Evolutionary conservation across 2,888 invertebrate genomes (phyloP).

Genomic region (Unio pictorum): DNA sequence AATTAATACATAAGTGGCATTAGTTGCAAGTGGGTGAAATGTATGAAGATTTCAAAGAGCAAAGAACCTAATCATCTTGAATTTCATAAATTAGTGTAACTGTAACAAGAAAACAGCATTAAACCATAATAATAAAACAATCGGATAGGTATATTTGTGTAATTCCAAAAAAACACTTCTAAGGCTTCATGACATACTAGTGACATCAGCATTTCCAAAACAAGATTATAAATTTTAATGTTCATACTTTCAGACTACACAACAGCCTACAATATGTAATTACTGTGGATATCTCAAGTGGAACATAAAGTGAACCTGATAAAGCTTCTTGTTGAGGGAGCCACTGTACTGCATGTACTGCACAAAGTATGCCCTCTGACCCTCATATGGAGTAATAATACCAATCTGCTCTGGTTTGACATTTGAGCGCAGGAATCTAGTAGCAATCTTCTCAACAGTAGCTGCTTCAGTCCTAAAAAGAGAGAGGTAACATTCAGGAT

Average conservation of each 20-base stretch:
- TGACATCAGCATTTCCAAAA: too few relatives aligned
- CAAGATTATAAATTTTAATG: too few relatives aligned
- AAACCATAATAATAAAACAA: not conserved
- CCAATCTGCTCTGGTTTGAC: conserved; percentile 99
- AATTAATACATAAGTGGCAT: not conserved
- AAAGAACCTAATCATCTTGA: too few relatives aligned
- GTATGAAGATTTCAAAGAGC: too few relatives aligned
- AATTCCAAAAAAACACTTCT: too few relatives aligned
- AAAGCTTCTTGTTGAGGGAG: conserved; percentile 94
- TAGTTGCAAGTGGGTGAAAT: not conserved
- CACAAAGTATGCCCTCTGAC: conserved; percentile 95
- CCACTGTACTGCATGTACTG: conserved; percentile 99
- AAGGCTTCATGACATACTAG: too few relatives aligned
- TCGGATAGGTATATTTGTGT: too few relatives aligned
- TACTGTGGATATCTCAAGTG: too few relatives aligned
- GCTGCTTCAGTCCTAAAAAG: conserved; percentile 90
- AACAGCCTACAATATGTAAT: too few relatives aligned
- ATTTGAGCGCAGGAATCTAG: conserved; percentile 93
- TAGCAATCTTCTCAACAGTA: conserved; percentile 98
- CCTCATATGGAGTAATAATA: conserved; percentile 97
- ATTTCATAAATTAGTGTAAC: not conserved
- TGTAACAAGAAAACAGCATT: not conserved
- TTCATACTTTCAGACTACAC: too few relatives aligned
- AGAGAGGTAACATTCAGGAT: not conserved
- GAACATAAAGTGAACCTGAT: conserved; percentile 73